Base-by-base conservation (phyloP, 2,888 invertebrate species). In the Lycophotia porphyrea region DNA sequence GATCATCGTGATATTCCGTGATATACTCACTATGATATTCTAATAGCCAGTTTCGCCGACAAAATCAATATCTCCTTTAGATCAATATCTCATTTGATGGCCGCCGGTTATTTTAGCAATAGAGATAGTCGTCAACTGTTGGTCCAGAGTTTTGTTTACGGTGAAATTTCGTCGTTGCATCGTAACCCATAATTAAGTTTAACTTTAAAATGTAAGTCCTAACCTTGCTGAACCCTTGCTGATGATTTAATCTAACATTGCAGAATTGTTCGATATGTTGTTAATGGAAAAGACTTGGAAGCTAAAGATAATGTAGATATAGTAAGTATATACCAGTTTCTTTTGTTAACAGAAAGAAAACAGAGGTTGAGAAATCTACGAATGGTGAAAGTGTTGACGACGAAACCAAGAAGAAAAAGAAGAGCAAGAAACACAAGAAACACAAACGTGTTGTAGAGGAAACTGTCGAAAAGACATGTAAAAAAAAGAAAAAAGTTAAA, bases 351-450 rank as follows among this genome's bases (percentile, higher is more conserved):
- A 89, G 89, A 65, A 75, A 81, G 66, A 80, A 81, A 70, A 44
- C 69, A 24, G 85, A 84, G 11, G 61, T 74, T 36, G 93, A 93
- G 55, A 91, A 90, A 68, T 90, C 92, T 1, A 84, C 90, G 2
- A 92, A 93, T 76, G 92, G 89, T 15, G 91, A 90, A 18, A 87
- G 82, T 58, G 68, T 90, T 63, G 93, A 94, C 34, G 93, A 94
- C n/a, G 94, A 94, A 61, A 87, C 73, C 27, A 96, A 93, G 84
- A 97, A 96, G 84, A 96, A 94, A 84, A 97, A 97, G 88, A 97
- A 97, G 82, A 92, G 91, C 58, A 97, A 97, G 86, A 97, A 97
- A 85, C 96, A 97, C 88, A 98, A 98, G 91, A 98, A 98, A 93
- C 97, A 97, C 87, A 98, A 97, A 90, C 97, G 97, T 87, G 97